Conservation (phyloP, 1,140 invertebrate genomes). For the Drosophila arawakana region DNA sequence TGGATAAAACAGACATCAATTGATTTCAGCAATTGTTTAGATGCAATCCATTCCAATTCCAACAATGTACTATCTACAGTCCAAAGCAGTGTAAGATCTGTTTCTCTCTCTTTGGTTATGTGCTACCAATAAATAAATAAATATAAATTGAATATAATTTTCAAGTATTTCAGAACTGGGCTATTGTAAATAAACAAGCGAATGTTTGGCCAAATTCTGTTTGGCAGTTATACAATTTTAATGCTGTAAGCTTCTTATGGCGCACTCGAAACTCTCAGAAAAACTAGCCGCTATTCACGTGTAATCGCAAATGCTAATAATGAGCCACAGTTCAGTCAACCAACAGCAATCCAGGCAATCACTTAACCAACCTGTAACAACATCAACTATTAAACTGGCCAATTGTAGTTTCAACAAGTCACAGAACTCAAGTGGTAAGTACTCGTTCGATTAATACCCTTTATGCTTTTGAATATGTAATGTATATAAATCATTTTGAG, state of each 20-base stretch:
- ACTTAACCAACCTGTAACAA: constrained; percentile 34
- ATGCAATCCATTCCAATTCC: constrained; percentile 29
- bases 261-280: constrained; percentile 51
- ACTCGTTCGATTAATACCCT: not conserved
- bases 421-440: not conserved
- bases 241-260: constrained; percentile 20
- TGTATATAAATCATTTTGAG: no score
- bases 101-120: not conserved
- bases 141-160: constrained; percentile 8
- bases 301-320: constrained; percentile 49
- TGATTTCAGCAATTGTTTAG: constrained; percentile 77
- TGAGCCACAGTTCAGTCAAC: constrained; percentile 3
- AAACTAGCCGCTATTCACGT: constrained; percentile 62
- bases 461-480: not conserved
- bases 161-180: not conserved
- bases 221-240: not conserved
- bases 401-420: constrained; percentile 52
- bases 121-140: not conserved
- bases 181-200: not conserved
- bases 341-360: constrained; percentile 17
- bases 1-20: constrained; percentile 78
- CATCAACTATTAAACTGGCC: constrained; percentile 42
- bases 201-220: not conserved
- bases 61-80: not conserved
- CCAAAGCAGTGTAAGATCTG: not conserved